phyloP scores from a whole-genome alignment of 1,140 invertebrate genomes.

The Aphidius ervi region DNA sequence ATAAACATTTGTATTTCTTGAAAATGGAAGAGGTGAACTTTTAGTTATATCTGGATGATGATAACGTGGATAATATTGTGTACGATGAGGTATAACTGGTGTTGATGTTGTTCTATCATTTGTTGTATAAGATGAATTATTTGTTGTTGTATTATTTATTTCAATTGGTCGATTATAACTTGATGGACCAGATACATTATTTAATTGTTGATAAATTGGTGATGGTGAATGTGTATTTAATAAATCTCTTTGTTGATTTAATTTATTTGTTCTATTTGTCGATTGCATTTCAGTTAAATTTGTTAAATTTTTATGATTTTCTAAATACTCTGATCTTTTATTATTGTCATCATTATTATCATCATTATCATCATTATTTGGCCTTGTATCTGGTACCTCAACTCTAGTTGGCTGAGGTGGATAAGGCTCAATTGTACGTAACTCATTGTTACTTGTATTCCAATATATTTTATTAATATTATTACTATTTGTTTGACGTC shows the following conservation, averaged over 20 bases:
- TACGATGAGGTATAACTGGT: slow-evolving; percentile 37
- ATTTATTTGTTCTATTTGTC: slow-evolving; percentile 41
- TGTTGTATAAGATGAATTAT: slow-evolving; percentile 36
- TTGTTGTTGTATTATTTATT: slow-evolving; percentile 31
- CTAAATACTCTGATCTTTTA: too few species aligned
- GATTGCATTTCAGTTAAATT: slow-evolving; percentile 49
- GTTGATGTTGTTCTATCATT: slow-evolving; percentile 10
- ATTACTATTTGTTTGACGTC: slow-evolving; percentile 26
- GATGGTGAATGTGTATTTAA: slow-evolving; percentile 44
- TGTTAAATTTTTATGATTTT: slow-evolving; percentile 13
- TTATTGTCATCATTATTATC: background rate
- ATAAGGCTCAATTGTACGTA: slow-evolving; percentile 39
- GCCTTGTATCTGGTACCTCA: slow-evolving; percentile 46
- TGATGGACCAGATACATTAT: slow-evolving; percentile 33
- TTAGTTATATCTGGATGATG: slow-evolving; percentile 50
- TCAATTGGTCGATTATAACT: slow-evolving; percentile 27
- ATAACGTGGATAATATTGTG: slow-evolving; percentile 47
- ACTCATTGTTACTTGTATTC: slow-evolving; percentile 32
- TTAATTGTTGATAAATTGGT: slow-evolving; percentile 46
- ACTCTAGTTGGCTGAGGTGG: slow-evolving; percentile 44
- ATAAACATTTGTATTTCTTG: slow-evolving; percentile 36
- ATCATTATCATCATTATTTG: slow-evolving; percentile 40
- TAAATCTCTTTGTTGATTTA: slow-evolving; percentile 37
- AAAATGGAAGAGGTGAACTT: slow-evolving; percentile 41
- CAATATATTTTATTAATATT: slow-evolving; percentile 34